Evolutionary conservation across 2,113 vertebrate species (phyloP).

Genomic region (Epinephelus cyanopodus): DNA sequence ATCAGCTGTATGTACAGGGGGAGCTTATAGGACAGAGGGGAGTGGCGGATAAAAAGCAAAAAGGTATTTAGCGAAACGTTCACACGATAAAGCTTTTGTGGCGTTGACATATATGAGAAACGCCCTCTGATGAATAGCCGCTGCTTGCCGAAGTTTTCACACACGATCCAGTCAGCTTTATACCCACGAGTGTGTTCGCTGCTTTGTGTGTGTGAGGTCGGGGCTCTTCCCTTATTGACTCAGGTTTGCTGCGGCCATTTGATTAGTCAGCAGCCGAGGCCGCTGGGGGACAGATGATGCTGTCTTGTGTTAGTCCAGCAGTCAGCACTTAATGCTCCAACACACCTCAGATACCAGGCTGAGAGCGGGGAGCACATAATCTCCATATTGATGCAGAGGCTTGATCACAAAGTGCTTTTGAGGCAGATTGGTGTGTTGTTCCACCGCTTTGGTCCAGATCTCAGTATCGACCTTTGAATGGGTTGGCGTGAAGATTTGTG

Average conservation of each 20-base stretch:
- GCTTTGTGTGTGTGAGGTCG: background rate
- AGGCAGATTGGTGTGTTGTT: background rate
- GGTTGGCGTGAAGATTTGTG: background rate
- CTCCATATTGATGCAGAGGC: background rate
- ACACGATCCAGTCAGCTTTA: background rate
- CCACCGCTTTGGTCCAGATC: background rate
- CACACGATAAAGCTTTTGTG: background rate
- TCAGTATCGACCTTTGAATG: background rate
- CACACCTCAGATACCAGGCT: background rate
- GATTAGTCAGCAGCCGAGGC: constrained; percentile 59
- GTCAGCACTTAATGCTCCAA: constrained; percentile 42
- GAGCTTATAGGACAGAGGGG: background rate
- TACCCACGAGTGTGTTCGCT: background rate
- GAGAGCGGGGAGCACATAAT: background rate
- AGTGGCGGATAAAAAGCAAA: background rate
- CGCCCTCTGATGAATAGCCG: background rate
- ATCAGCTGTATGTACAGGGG: background rate
- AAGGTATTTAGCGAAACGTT: background rate
- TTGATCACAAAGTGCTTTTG: background rate
- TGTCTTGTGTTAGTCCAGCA: constrained; percentile 44
- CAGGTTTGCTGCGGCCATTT: constrained; percentile 45
- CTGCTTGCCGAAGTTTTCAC: background rate
- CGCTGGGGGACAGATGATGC: constrained; percentile 24
- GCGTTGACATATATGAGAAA: constrained; percentile 3
- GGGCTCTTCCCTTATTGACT: constrained; percentile 59